Evolutionary conservation across 2,113 vertebrate genomes (phyloP).

Genomic region (Amblyornis subalaris): DNA sequence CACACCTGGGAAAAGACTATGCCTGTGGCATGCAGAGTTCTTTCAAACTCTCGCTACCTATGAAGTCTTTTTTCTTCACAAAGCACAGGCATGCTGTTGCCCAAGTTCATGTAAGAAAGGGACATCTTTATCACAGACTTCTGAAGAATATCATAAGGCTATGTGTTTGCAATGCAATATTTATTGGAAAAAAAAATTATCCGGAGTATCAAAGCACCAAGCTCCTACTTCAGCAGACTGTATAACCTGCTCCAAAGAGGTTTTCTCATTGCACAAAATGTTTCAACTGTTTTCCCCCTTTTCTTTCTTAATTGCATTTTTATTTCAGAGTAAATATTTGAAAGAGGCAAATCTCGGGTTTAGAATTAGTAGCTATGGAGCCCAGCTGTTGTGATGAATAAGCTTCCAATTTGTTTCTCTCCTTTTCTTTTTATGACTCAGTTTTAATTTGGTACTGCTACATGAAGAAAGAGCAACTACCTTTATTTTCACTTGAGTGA

Average conservation of each 20-base stretch:
- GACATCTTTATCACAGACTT: neutral
- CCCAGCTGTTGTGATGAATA: neutral
- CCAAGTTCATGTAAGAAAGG: neutral
- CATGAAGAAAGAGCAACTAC: neutral
- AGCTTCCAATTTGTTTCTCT: neutral
- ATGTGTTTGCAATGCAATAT: neutral
- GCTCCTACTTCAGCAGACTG: neutral
- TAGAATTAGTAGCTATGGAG: neutral
- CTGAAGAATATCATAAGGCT: neutral
- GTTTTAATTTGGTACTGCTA: neutral
- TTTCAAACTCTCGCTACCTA: neutral
- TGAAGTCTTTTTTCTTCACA: neutral
- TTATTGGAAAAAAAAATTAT: neutral
- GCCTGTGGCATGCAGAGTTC: neutral
- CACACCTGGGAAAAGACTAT: neutral
- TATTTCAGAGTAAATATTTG: neutral
- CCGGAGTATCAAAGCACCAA: neutral
- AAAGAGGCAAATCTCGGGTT: neutral
- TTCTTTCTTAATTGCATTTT: neutral
- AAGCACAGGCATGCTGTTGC: neutral
- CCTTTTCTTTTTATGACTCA: neutral
- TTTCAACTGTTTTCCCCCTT: neutral
- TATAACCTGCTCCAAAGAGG: neutral
- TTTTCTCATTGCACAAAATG: neutral
- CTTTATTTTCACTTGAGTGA: neutral